Percentiles rank a stretch among this genome's conserved stretches.
Conservation (phyloP, 1,140 invertebrate species). For the Drosophila sp. region DNA sequence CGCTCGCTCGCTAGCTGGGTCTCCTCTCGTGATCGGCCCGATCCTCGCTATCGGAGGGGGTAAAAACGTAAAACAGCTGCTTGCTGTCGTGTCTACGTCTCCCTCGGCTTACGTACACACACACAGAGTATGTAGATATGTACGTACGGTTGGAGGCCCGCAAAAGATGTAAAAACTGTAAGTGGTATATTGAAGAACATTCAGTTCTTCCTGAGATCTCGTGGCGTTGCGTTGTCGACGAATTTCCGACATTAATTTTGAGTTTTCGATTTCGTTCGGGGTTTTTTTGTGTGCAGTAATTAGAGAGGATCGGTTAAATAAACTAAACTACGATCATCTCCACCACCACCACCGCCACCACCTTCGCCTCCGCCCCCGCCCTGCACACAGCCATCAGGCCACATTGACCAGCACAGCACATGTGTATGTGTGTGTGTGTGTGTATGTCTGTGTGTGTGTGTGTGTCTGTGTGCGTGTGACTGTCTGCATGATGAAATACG, state of each 20-base stretch:
- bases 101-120: slow-evolving; percentile 30
- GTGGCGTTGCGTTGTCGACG: slow-evolving; percentile 61
- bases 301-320: slow-evolving; percentile 45
- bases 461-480: neutral
- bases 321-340: too few species aligned
- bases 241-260: slow-evolving; percentile 22
- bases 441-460: neutral
- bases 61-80: slow-evolving; percentile 62
- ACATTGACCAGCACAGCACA: slow-evolving; percentile 1
- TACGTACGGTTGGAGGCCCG: slow-evolving; percentile 29
- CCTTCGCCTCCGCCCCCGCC: slow-evolving; percentile 4
- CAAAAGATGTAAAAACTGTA: slow-evolving; percentile 80
- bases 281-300: slow-evolving; percentile 35
- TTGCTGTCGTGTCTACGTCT: slow-evolving; percentile 53
- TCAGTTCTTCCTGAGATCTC: slow-evolving; percentile 83
- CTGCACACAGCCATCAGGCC: neutral
- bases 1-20: slow-evolving; percentile 17
- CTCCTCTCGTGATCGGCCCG: slow-evolving; percentile 17
- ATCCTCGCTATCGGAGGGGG: slow-evolving; percentile 46
- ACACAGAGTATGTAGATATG: neutral
- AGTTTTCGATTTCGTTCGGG: slow-evolving; percentile 32
- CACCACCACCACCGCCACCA: neutral
- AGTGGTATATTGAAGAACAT: slow-evolving; percentile 65
- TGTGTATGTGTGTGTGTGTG: neutral
- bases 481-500: slow-evolving; percentile 56